These are phyloP conservation scores for Leptopilina syphax DNA, from an alignment of 2,888 invertebrate genomes.

Conservation along the genomic window DNA sequence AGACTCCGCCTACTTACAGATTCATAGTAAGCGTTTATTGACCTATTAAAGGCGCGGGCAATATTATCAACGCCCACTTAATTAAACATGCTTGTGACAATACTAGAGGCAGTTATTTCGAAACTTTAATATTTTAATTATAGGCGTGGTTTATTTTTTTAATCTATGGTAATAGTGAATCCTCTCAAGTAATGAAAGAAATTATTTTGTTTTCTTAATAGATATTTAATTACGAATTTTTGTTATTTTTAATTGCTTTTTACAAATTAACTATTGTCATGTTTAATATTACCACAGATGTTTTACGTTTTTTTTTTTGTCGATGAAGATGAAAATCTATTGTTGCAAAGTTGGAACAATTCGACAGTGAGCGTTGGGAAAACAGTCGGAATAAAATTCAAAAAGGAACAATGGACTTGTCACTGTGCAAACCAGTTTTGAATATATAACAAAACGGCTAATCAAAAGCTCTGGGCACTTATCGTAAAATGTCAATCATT, in stretches of 20 bases:
- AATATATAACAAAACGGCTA: not conserved
- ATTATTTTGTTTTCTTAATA: no score
- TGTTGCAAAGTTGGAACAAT: conserved; percentile 19
- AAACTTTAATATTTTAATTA: no score
- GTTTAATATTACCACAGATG: not conserved
- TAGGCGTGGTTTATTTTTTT: no score
- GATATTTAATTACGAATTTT: no score
- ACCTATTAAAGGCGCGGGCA: no score
- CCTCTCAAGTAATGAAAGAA: no score
- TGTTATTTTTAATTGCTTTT: not conserved
- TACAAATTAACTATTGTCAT: not conserved
- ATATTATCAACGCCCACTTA: no score
- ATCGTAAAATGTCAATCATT: not conserved
- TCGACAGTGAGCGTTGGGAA: not conserved
- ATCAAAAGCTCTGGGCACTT: conserved; percentile 23
- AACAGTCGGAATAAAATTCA: conserved; percentile 37
- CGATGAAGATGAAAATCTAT: conserved; percentile 8
- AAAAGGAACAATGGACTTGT: conserved; percentile 21
- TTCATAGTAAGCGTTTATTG: no score
- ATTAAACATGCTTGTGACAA: no score
- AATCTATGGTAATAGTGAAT: no score
- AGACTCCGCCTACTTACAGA: no score
- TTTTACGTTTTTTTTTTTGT: not conserved
- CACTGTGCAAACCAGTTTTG: not conserved
- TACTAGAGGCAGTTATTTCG: no score